Base-by-base conservation (phyloP, 1,140 invertebrate genomes). In the Drosophila simulans region DNA sequence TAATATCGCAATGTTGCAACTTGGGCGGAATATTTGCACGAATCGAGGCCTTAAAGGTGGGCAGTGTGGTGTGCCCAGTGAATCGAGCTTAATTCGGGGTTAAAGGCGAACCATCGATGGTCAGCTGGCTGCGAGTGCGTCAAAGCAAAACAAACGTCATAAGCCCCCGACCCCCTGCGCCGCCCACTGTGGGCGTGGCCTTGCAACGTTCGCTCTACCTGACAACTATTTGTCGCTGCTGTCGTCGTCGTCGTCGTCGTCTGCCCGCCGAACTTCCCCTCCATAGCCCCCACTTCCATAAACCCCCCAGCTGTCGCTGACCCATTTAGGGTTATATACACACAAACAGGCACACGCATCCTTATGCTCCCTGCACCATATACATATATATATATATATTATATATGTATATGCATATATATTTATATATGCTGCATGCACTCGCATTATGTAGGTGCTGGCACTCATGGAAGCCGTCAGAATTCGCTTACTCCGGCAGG, bases 121-220 rank as follows among this genome's bases (percentile, higher is more conserved):
- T 66, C 65, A 66, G 45, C 49, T 4, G 31, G 39, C 25, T 58
- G 27, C 45, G 58, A 78, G 58, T 83, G 83, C 74, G 83, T 83
- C 83, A 82, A 86, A 83, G 74, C 66, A 72, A 88, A 72, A 72
- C 75, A 76, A 81, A 89, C 83, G 83, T 86, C 82, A 88, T 78
- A 82, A 75, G 52, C 64, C 64, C 60, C 42, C 56, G 12, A 5
- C 37, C 8, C 43, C 46, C 34, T 8, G 8, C 0, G 27, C 39
- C 40, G 7, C 15, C 40, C 17, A 31, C 40, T 31, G 39, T 45
- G 40, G 64, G 64, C 54, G 31, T 85, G 77, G 77, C 81, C 81
- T 85, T 85, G 79, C 48, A 34, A 46, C 42, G 51, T 45, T 58
- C 55, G 62, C 57, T 49, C 72, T 69, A 84, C 81, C 81, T 84